Evolutionary conservation across 2,888 invertebrate species (phyloP).

Genomic region (Hololepta plana): DNA sequence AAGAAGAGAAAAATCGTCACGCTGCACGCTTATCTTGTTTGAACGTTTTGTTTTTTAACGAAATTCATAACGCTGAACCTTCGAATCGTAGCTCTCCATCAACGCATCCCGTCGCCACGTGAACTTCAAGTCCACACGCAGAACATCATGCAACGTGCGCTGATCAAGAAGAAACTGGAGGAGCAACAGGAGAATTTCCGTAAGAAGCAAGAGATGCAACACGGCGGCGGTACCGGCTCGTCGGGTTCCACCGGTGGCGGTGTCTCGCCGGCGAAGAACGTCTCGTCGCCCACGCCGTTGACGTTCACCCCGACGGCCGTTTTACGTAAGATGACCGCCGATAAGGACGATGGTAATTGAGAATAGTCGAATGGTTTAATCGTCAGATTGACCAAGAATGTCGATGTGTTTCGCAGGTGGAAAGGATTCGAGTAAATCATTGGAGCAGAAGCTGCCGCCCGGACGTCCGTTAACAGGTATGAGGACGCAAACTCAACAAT

Average conservation of each 20-base stretch:
- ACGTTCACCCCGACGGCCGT: constrained; percentile 91
- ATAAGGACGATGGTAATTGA: constrained; percentile 61
- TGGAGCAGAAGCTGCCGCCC: constrained; percentile 13
- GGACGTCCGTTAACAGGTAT: constrained; percentile 25
- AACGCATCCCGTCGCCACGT: constrained; percentile 64
- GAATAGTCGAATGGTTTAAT: constrained; percentile 2
- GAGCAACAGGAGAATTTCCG: constrained; percentile 74
- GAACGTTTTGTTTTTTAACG: constrained; percentile 5
- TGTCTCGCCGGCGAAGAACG: constrained; percentile 27
- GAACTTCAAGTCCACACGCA: constrained; percentile 74
- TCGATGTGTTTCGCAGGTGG: constrained; percentile 6
- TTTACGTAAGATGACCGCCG: constrained; percentile 84
- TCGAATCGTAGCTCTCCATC: constrained; percentile 37
- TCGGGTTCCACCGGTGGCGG: too few relatives aligned
- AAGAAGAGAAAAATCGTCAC: constrained; percentile 12
- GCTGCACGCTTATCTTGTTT: constrained; percentile 2
- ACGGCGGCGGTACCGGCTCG: too few relatives aligned
- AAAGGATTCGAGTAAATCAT: constrained; percentile 14
- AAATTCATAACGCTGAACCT: neutral
- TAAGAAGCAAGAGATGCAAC: constrained; percentile 47
- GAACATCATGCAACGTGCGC: constrained; percentile 68
- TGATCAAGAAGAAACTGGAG: constrained; percentile 77
- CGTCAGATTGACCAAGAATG: too few relatives aligned
- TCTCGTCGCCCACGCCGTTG: constrained; percentile 51
- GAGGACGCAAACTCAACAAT: constrained; percentile 16